phyloP scores from a whole-genome alignment of 2,797 vertebrate genomes.

The Falco novaeseelandiae region DNA sequence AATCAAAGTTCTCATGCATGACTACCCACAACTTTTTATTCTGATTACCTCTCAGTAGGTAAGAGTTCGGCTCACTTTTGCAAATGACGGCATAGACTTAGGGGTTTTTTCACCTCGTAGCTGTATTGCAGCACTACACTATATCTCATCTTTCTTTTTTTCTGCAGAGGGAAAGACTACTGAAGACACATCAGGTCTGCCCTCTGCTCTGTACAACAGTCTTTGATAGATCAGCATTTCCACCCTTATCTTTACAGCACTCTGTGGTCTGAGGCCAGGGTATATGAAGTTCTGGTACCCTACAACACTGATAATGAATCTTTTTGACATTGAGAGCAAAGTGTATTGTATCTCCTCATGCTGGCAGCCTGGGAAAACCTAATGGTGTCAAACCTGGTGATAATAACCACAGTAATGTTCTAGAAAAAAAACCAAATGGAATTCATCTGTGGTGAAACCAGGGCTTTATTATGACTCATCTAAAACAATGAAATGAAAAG shows the following conservation, averaged over 20 bases:
- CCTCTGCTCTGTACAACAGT: not conserved
- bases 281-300: not conserved
- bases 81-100: not conserved
- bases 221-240: not conserved
- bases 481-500: conserved; percentile 21
- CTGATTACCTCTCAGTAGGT: not conserved
- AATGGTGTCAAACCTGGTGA: not conserved
- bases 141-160: not conserved
- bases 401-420: not conserved
- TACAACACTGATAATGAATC: not conserved
- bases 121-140: not conserved
- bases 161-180: not conserved
- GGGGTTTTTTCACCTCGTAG: not conserved
- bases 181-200: not conserved
- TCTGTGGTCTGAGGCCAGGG: not conserved
- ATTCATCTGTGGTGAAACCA: not conserved
- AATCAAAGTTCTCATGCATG: not conserved
- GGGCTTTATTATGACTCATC: not conserved
- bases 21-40: not conserved
- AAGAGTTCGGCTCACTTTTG: not conserved
- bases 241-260: not conserved
- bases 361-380: not conserved
- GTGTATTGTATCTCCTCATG: not conserved
- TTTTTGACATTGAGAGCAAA: not conserved
- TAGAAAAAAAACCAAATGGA: not conserved